Conservation (phyloP, 2,888 invertebrate genomes). For the Standfussiana lucernea region DNA sequence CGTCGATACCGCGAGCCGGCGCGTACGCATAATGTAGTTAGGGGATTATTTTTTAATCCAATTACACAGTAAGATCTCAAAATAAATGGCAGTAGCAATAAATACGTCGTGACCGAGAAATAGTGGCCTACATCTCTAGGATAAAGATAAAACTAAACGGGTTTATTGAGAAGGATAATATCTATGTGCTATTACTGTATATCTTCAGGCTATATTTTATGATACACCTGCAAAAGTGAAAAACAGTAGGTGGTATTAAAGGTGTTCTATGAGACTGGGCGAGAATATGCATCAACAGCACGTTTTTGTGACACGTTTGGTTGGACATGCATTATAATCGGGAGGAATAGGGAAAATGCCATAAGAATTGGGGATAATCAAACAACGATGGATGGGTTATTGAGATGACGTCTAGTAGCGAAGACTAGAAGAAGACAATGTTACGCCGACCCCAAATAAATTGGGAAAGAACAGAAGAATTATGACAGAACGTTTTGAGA, state of each 20-base stretch:
- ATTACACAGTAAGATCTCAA: constrained; percentile 70
- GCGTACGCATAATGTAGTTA: constrained; percentile 50
- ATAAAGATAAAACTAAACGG: constrained; percentile 67
- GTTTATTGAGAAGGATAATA: constrained; percentile 65
- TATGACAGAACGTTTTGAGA: not conserved
- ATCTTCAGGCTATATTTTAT: constrained; percentile 23
- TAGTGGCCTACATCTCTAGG: constrained; percentile 68
- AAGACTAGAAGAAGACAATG: not conserved
- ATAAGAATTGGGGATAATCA: not conserved
- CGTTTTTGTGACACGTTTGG: not conserved
- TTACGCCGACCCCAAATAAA: not conserved
- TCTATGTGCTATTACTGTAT: constrained; percentile 30
- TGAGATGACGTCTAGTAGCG: not conserved
- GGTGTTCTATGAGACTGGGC: not conserved
- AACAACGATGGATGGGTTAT: not conserved
- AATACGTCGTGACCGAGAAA: constrained; percentile 71
- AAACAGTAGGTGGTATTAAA: constrained; percentile 9
- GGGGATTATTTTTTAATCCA: constrained; percentile 71
- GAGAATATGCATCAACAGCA: not conserved
- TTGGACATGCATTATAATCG: not conserved
- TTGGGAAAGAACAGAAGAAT: not conserved
- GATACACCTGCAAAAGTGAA: constrained; percentile 34
- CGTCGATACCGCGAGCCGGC: constrained; percentile 37
- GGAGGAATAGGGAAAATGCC: not conserved
- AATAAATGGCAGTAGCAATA: constrained; percentile 72